Percentiles rank a stretch among this genome's conserved stretches.
Conservation (phyloP, 1,140 invertebrate species). For the Drosophila trapezifrons region DNA sequence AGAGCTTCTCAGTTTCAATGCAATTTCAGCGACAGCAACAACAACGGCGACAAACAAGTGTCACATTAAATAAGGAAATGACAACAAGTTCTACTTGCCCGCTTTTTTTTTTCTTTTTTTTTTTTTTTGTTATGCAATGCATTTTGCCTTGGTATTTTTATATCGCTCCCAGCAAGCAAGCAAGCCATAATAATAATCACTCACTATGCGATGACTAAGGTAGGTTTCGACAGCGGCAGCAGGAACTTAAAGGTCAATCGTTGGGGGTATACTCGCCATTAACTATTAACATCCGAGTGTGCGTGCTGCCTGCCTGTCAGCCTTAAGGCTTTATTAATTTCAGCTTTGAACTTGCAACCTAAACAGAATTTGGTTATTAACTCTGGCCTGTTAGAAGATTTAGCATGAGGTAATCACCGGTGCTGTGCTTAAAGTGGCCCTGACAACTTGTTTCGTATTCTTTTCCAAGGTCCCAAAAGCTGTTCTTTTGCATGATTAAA, state of each 20-base stretch:
- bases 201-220: conserved; percentile 10
- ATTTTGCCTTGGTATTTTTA: conserved; percentile 35
- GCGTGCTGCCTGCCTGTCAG: conserved; percentile 7
- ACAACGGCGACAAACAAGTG: conserved; percentile 61
- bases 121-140: conserved; percentile 42
- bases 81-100: conserved; percentile 60
- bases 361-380: conserved; percentile 30
- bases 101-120: conserved; percentile 33
- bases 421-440: conserved; percentile 15
- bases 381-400: conserved; percentile 25
- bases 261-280: no score
- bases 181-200: conserved; percentile 14
- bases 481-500: conserved; percentile 27
- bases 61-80: conserved; percentile 80
- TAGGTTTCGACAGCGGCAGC: conserved; percentile 13
- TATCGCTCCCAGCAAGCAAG: background rate
- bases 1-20: conserved; percentile 75
- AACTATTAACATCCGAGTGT: conserved; percentile 6
- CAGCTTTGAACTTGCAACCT: conserved; percentile 56
- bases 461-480: conserved; percentile 18
- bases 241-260: conserved; percentile 52
- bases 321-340: conserved; percentile 22
- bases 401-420: conserved; percentile 51
- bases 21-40: conserved; percentile 36
- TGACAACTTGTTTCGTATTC: conserved; percentile 16